Evolutionary conservation across 1,140 invertebrate genomes (phyloP).

Genomic region (Belonocnema kinseyi): DNA sequence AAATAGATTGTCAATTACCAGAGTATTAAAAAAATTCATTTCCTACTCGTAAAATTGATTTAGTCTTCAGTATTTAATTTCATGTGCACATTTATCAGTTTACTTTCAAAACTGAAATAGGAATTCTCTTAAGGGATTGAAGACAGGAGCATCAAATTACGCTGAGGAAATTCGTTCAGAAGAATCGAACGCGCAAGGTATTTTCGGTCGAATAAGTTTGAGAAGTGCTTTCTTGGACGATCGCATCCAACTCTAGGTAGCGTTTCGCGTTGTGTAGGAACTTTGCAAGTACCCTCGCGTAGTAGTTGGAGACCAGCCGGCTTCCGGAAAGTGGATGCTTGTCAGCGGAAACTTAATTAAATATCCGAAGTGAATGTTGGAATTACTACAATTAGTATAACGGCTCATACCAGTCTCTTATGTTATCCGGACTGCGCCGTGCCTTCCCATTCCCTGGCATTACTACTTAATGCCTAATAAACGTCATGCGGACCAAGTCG

Average conservation of each 20-base stretch:
- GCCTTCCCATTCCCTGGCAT: constrained; percentile 67
- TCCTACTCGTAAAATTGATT: too few relatives aligned
- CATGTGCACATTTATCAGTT: too few relatives aligned
- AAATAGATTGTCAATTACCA: too few relatives aligned
- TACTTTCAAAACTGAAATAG: neutral
- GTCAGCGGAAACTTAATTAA: constrained; percentile 76
- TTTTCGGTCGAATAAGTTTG: constrained; percentile 24
- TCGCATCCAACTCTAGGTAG: constrained; percentile 9
- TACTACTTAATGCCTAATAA: constrained; percentile 77
- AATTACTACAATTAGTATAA: constrained; percentile 76
- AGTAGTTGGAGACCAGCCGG: constrained; percentile 34
- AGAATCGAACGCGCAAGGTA: constrained; percentile 20
- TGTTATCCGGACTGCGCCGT: constrained; percentile 66
- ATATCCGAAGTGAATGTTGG: constrained; percentile 75
- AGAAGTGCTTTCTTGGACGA: constrained; percentile 16
- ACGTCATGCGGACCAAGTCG: constrained; percentile 63
- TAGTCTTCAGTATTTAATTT: too few relatives aligned
- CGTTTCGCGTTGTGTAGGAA: constrained; percentile 9
- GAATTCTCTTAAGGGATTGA: neutral
- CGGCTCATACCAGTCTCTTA: constrained; percentile 68
- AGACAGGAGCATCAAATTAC: constrained; percentile 17
- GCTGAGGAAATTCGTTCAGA: constrained; percentile 3
- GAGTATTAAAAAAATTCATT: too few relatives aligned
- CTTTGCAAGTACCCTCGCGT: constrained; percentile 10
- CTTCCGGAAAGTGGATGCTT: constrained; percentile 60